A percentile compares a stretch with the other conserved stretches of the same genome.
phyloP scores from a whole-genome alignment of 2,113 vertebrate genomes.

The Scytalopus superciliaris region DNA sequence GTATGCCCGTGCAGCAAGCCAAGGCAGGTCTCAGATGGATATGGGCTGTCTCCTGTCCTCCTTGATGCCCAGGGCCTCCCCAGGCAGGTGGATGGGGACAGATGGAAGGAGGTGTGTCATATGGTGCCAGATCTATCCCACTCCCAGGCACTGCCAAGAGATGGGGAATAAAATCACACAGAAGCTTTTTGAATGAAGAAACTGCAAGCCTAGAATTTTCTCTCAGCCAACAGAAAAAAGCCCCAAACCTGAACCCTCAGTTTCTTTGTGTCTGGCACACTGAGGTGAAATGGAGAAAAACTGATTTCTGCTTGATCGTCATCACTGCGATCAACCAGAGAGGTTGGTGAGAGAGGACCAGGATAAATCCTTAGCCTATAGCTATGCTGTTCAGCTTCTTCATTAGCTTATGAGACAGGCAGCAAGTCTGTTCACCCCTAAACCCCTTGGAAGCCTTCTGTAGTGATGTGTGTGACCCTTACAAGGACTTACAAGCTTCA shows the following conservation, averaged over 20 bases:
- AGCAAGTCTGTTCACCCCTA: neutral
- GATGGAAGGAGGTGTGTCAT: neutral
- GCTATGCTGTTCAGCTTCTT: accelerated
- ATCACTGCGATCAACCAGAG: neutral
- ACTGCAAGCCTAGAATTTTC: accelerated
- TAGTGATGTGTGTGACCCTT: neutral
- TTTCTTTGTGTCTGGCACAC: neutral
- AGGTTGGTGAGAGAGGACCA: neutral
- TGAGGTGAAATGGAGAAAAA: neutral
- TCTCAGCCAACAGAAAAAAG: neutral
- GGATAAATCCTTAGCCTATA: neutral
- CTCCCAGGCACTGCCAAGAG: neutral
- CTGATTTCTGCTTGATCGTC: neutral
- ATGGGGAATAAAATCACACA: neutral
- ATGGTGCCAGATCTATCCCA: neutral
- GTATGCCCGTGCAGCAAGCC: neutral
- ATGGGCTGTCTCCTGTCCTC: neutral
- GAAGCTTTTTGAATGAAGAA: neutral
- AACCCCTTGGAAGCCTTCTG: neutral
- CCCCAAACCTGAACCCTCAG: accelerated
- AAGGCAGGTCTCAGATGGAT: neutral
- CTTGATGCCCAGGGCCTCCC: neutral
- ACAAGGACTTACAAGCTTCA: neutral
- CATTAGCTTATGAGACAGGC: neutral
- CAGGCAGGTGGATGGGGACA: neutral